Base-by-base conservation (phyloP, 2,888 invertebrate species). In the Rhopalosiphum nymphaeae region DNA sequence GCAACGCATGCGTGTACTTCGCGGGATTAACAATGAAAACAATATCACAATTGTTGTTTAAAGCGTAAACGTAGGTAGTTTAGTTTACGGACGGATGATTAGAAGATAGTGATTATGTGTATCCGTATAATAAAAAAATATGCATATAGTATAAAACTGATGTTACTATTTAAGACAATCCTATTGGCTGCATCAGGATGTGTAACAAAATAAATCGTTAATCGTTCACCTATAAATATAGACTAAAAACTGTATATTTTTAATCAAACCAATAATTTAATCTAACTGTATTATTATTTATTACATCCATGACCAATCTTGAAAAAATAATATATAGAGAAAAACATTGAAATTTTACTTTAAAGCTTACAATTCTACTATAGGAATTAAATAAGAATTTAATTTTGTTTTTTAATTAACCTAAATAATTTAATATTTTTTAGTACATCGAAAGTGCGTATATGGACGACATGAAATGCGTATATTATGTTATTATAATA, bases 391-490 rank as follows among this genome's bases (percentile, higher is more conserved):
- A 78, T 36, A 21, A 36, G 21, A 21, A 78, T 78, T 36, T 78
- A 36, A 36, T 90, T 67, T 49, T 44, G 25, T 56, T 89, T 90
- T n/a, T 16, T 49, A 78, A 90, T 78, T 90, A 90, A 67, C 67
- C 67, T 49, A 49, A 90, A 67, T 67, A 46, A 49, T 90, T 67
- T 26, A 67, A 90, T 67, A 21, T 49, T 90, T 67, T 90, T 29
- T 10, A 1, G 49, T 90, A 49, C 36, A 10, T 25, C 11, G 36
- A 88, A n/a, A 88, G 53, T 53, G n/a, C 36, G 36, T 36, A 67
- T 36, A 67, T 49, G 67, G n/a, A 46, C 25, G 26, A 61, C 49
- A 90, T 67, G 49, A 90, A 90, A 78, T 44, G 49, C 4, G n/a
- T 46, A 21, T 26, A 29, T 61, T 61, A 7, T 89, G 44, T 57